Evolutionary conservation across 2,797 vertebrate genomes (phyloP).

Genomic region (Hemitrygon akajei): DNA sequence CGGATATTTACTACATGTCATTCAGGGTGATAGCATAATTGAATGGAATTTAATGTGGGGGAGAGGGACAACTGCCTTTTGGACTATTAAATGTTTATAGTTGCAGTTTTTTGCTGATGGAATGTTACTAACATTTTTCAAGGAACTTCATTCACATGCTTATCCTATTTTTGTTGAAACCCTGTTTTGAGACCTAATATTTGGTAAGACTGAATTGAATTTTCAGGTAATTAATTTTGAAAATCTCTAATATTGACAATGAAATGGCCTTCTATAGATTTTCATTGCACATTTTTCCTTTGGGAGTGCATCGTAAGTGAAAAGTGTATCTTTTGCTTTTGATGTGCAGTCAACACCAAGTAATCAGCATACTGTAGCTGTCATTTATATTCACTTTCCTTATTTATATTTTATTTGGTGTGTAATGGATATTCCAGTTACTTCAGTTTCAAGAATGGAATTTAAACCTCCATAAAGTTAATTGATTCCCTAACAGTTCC

Average conservation of each 20-base stretch:
- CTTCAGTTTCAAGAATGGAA: constrained; percentile 35
- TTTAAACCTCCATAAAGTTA: constrained; percentile 35
- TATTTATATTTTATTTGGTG: constrained; percentile 37
- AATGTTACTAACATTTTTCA: not conserved
- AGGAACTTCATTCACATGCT: not conserved
- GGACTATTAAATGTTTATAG: not conserved
- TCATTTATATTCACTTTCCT: constrained; percentile 32
- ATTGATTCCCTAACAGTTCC: constrained; percentile 13
- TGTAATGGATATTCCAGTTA: constrained; percentile 31
- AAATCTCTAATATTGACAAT: not conserved
- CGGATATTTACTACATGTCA: not conserved
- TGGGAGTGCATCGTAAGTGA: not conserved
- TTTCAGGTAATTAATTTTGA: not conserved
- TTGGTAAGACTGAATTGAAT: not conserved
- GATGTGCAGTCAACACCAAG: not conserved
- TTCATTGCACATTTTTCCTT: not conserved
- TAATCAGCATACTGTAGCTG: constrained; percentile 8
- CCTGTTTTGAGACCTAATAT: too few species aligned
- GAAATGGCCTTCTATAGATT: not conserved
- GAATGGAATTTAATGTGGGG: not conserved
- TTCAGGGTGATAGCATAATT: not conserved
- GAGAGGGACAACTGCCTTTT: not conserved
- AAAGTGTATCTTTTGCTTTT: not conserved
- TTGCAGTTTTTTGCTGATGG: not conserved
- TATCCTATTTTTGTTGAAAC: not conserved